Conservation (phyloP, 2,888 invertebrate species). For the Stenolophus ochropezus region DNA sequence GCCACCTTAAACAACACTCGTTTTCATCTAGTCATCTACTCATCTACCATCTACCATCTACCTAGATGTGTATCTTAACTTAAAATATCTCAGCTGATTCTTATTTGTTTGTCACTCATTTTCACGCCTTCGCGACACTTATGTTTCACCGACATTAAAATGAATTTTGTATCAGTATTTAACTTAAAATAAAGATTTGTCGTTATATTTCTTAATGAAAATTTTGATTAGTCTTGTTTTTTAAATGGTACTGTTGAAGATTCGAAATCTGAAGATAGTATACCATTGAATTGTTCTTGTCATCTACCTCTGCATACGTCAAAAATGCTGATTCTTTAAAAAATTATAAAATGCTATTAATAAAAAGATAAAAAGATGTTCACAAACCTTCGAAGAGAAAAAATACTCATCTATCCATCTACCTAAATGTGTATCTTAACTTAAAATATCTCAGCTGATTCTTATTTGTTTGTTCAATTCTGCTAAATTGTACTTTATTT, state of each 20-base stretch:
- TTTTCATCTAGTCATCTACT: conserved; percentile 13
- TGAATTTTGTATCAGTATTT: neutral
- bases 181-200: too few relatives aligned
- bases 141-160: neutral
- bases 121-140: neutral
- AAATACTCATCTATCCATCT: too few relatives aligned
- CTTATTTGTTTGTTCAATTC: neutral
- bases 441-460: conserved; percentile 32
- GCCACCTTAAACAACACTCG: conserved; percentile 6
- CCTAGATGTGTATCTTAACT: conserved; percentile 48
- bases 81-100: conserved; percentile 27
- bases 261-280: too few relatives aligned
- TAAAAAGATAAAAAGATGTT: too few relatives aligned
- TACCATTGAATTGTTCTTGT: too few relatives aligned
- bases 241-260: too few relatives aligned
- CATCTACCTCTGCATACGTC: too few relatives aligned
- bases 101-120: neutral
- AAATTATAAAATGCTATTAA: too few relatives aligned
- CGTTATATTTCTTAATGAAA: too few relatives aligned
- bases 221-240: too few relatives aligned
- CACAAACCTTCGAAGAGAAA: too few relatives aligned
- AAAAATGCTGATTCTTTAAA: too few relatives aligned
- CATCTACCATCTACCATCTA: neutral
- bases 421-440: conserved; percentile 44
- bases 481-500: neutral